Base-by-base conservation (phyloP, 2,888 invertebrate species). In the Kuschelorhynchus macadamiae region DNA sequence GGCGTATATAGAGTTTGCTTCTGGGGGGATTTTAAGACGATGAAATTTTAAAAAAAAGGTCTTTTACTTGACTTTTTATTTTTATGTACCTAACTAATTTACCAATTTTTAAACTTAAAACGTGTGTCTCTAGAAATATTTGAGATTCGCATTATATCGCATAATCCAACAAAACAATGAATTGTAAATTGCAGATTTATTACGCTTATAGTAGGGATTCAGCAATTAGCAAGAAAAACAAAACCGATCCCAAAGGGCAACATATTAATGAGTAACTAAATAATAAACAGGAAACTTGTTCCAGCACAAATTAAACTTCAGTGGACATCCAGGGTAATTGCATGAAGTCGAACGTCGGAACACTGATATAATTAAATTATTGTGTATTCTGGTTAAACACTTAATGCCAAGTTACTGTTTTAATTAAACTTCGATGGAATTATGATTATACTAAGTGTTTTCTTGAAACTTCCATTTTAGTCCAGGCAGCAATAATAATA, bases 301-400 rank as follows among this genome's bases (percentile, higher is more conserved):
- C 50, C 47, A 11, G 30, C 21, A 70, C 72, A 74, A 76, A 77
- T 77, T 75, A 71, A 71, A 74, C 74, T 74, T 75, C 73, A 74
- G 72, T 75, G 76, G 74, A 75, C 76, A 74, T 70, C 66, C 70
- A 71, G 71, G 67, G 72, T 73, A 75, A 76, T 75, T 74, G 73
- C 75, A 71, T 71, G 66, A 67, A 69, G 72, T 72, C 70, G 72
- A 73, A 70, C 65, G 62, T 70, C 72, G 72, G 67, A 67, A 71
- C 63, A 68, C 67, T 70, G 73, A 72, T 73, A 72, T 71, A 72
- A 75, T 75, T 71, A 72, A 73, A 75, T 75, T 73, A 74, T 74
- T 74, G 71, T 69, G 68, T 71, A 71, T 73, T 74, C 71, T 67
- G 61, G 72, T 73, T 72, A 69, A 73, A 73, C 74, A 73, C 73